These are phyloP conservation scores for Cochlearius cochlearius DNA, from an alignment of 2,113 vertebrate species.

Conservation along the genomic window DNA sequence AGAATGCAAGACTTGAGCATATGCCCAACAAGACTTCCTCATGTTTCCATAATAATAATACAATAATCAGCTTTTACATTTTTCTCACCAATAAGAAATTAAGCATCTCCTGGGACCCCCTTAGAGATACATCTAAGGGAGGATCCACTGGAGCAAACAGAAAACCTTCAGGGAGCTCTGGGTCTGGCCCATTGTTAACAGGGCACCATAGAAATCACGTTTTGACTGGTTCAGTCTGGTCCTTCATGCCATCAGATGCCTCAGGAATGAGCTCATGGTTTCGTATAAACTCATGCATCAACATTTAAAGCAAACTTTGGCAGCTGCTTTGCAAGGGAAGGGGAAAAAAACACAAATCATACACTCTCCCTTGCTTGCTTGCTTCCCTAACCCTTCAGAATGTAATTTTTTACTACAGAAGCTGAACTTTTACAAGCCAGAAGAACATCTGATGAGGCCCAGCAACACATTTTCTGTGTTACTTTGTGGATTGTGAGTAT, in stretches of 20 bases:
- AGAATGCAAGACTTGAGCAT: not conserved
- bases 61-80: not conserved
- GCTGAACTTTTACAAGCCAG: not conserved
- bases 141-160: too few relatives aligned
- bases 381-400: not conserved
- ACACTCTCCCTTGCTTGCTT: not conserved
- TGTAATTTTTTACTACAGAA: not conserved
- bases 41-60: not conserved
- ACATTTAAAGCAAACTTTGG: not conserved
- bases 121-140: not conserved
- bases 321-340: not conserved
- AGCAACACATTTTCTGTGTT: not conserved
- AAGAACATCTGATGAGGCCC: not conserved
- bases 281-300: not conserved
- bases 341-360: not conserved
- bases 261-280: not conserved
- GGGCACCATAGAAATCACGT: not conserved
- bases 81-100: not conserved
- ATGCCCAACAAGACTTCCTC: not conserved
- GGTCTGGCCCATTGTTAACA: not conserved
- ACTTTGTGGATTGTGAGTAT: not conserved
- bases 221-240: not conserved
- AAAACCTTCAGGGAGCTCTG: not conserved
- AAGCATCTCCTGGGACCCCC: not conserved
- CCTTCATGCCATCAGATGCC: not conserved